Conservation (phyloP, 2,888 invertebrate genomes). For the Orthosia gracilis region DNA sequence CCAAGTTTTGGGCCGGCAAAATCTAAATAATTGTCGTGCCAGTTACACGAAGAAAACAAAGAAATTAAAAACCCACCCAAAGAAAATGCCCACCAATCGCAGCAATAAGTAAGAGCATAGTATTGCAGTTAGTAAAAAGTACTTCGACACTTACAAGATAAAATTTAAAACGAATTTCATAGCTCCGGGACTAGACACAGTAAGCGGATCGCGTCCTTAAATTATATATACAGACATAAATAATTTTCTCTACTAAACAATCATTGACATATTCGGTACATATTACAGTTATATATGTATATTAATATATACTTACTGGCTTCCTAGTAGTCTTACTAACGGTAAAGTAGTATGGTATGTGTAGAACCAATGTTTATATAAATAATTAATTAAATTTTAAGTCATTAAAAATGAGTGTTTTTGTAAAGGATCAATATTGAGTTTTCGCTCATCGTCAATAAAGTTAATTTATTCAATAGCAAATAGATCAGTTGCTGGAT, state of each 20-base stretch:
- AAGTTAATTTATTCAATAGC: conserved; percentile 17
- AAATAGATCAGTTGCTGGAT: conserved; percentile 8
- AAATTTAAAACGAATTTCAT: conserved; percentile 63
- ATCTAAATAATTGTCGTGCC: too few relatives aligned
- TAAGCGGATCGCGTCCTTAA: conserved; percentile 71
- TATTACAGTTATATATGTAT: conserved; percentile 31
- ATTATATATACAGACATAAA: conserved; percentile 63
- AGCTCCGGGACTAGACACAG: conserved; percentile 79
- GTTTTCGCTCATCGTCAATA: not conserved
- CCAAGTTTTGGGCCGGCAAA: too few relatives aligned
- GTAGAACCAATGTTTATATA: conserved; percentile 32
- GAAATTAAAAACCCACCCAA: conserved; percentile 3
- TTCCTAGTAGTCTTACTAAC: conserved; percentile 27
- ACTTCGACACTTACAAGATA: conserved; percentile 40
- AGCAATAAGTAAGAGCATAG: not conserved
- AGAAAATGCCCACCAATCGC: conserved; percentile 15
- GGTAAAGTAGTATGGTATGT: not conserved
- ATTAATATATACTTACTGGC: conserved; percentile 7
- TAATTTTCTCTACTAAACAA: conserved; percentile 42
- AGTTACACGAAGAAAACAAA: too few relatives aligned
- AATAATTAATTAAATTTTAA: conserved; percentile 10
- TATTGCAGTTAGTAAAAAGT: conserved; percentile 32
- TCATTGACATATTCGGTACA: conserved; percentile 44
- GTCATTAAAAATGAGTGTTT: conserved; percentile 4
- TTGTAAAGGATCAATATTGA: conserved; percentile 14